Evolutionary conservation across 2,888 invertebrate genomes (phyloP).

Genomic region (Zelleria hepariella): DNA sequence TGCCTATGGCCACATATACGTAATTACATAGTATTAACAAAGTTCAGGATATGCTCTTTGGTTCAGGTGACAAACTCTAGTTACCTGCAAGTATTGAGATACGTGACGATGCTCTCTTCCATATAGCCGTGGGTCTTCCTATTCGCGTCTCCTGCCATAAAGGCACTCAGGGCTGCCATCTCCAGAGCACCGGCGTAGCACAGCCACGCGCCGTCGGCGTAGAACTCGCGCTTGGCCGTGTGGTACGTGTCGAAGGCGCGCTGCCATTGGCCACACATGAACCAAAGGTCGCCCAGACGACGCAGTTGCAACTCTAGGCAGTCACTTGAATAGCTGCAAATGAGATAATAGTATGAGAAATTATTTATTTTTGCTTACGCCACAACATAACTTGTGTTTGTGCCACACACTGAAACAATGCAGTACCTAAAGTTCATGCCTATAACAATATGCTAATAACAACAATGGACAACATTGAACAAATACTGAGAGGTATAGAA

Average conservation of each 20-base stretch:
- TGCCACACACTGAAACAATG: no score
- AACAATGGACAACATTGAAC: no score
- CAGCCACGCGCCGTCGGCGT: conserved; percentile 96
- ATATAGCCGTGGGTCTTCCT: conserved; percentile 90
- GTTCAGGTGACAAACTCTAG: conserved; percentile 14
- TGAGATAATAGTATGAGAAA: no score
- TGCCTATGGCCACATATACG: no score
- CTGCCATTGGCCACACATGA: conserved; percentile 95
- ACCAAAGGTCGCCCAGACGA: conserved; percentile 94
- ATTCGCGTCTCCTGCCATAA: conserved; percentile 86
- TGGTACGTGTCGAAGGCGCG: conserved; percentile 95
- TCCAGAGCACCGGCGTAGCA: conserved; percentile 97
- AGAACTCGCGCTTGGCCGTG: conserved; percentile 97
- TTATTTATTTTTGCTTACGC: no score
- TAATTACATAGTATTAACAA: neutral
- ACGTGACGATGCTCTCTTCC: conserved; percentile 94
- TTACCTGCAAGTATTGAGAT: conserved; percentile 90
- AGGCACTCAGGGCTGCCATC: conserved; percentile 95
- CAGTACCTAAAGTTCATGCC: no score
- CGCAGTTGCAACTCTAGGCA: conserved; percentile 94
- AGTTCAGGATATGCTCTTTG: neutral
- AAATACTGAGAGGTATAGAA: no score
- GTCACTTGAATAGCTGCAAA: conserved; percentile 81
- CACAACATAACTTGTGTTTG: no score
- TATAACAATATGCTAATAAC: no score